Conservation (phyloP, 1,140 invertebrate genomes). For the Lordiphosa stackelbergi region DNA sequence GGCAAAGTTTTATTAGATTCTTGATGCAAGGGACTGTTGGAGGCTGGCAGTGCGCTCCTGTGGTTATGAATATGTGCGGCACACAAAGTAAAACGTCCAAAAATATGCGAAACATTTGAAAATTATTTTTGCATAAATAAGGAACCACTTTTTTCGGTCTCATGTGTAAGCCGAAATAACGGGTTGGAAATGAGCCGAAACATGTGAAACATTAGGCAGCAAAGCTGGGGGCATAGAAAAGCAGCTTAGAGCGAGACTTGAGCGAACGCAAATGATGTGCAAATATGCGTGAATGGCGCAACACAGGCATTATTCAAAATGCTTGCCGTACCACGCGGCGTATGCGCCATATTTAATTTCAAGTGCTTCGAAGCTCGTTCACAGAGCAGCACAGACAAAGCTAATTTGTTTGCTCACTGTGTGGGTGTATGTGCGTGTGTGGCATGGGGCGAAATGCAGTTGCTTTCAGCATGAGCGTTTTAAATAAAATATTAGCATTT, state of each 20-base stretch:
- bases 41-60: constrained; percentile 34
- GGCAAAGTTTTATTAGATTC: constrained; percentile 73
- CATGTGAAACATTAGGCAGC: constrained; percentile 37
- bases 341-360: constrained; percentile 62
- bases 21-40: constrained; percentile 31
- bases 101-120: constrained; percentile 67
- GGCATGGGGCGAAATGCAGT: constrained; percentile 32
- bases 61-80: constrained; percentile 54
- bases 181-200: constrained; percentile 61
- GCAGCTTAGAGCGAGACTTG: constrained; percentile 36
- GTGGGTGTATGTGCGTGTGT: not conserved
- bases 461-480: constrained; percentile 52
- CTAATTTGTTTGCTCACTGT: constrained; percentile 39
- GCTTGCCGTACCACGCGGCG: constrained; percentile 29
- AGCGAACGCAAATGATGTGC: constrained; percentile 53
- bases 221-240: constrained; percentile 33
- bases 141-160: constrained; percentile 16
- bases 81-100: constrained; percentile 31
- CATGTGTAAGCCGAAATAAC: constrained; percentile 29
- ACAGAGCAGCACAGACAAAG: constrained; percentile 23
- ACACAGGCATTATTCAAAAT: constrained; percentile 3
- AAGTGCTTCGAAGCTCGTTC: constrained; percentile 26
- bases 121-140: constrained; percentile 74
- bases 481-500: constrained; percentile 71
- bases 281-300: constrained; percentile 52